Evolutionary conservation across 2,888 invertebrate species (phyloP).

Genomic region (Taenaris catops): DNA sequence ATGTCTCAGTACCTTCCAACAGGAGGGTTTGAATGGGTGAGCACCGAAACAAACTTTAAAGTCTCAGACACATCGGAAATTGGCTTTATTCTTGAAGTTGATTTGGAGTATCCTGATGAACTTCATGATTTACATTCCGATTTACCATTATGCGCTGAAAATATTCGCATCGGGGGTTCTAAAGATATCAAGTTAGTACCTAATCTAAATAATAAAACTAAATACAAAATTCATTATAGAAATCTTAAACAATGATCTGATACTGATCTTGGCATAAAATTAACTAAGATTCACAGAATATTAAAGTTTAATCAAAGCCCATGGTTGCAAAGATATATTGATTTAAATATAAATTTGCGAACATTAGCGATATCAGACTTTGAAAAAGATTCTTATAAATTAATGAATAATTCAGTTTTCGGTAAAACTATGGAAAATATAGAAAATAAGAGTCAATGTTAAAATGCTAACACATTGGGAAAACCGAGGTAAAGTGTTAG

Average conservation of each 20-base stretch:
- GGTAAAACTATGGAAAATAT: constrained; percentile 44
- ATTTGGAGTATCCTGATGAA: constrained; percentile 29
- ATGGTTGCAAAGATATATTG: constrained; percentile 44
- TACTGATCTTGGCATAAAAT: constrained; percentile 22
- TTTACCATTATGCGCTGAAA: constrained; percentile 28
- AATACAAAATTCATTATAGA: constrained; percentile 26
- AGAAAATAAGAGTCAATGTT: constrained; percentile 34
- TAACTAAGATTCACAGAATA: constrained; percentile 31
- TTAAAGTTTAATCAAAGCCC: constrained; percentile 41
- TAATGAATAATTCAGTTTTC: constrained; percentile 45
- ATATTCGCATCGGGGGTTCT: constrained; percentile 12
- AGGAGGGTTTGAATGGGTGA: constrained; percentile 29
- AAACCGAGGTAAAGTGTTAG: constrained; percentile 27
- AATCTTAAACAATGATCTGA: constrained; percentile 31
- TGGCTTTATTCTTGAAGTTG: constrained; percentile 34
- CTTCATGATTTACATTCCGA: constrained; percentile 31
- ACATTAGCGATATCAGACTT: constrained; percentile 34
- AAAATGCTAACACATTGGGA: constrained; percentile 37
- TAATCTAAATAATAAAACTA: constrained; percentile 21
- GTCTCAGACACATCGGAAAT: constrained; percentile 17
- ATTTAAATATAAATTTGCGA: constrained; percentile 41
- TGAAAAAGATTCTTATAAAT: constrained; percentile 46
- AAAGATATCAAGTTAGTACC: constrained; percentile 19
- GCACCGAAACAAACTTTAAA: constrained; percentile 15
- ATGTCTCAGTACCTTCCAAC: constrained; percentile 35